A percentile compares a stretch with the other conserved stretches of the same genome.
Conservation (phyloP, 1,140 invertebrate genomes). For the Centruroides vittatus region DNA sequence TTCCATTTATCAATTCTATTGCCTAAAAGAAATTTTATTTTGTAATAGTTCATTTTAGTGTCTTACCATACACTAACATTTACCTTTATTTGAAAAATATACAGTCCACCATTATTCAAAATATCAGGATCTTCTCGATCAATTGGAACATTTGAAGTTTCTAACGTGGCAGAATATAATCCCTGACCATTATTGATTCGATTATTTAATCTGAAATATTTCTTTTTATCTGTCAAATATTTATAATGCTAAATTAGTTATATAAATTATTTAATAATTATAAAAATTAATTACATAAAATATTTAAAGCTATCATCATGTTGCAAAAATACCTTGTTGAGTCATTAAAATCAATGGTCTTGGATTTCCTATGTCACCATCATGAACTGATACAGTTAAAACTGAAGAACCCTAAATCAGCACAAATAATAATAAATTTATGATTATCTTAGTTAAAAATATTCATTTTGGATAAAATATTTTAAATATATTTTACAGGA, state of each 20-base stretch:
- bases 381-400: constrained; percentile 50
- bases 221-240: constrained; percentile 35
- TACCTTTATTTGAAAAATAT: constrained; percentile 52
- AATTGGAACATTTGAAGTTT: constrained; percentile 46
- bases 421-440: constrained; percentile 1
- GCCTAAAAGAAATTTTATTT: constrained; percentile 32
- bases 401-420: constrained; percentile 37
- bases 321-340: constrained; percentile 31
- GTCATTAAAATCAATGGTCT: constrained; percentile 35
- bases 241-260: background rate
- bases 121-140: constrained; percentile 57
- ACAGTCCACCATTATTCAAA: constrained; percentile 59
- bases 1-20: constrained; percentile 55
- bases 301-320: constrained; percentile 36
- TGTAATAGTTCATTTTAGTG: no score
- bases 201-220: constrained; percentile 42
- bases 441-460: background rate
- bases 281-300: background rate
- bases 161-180: constrained; percentile 29
- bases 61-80: background rate
- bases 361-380: constrained; percentile 58
- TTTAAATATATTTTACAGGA: constrained; percentile 28
- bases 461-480: background rate
- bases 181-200: constrained; percentile 11
- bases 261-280: background rate